These are phyloP conservation scores for Diceros bicornis DNA, from an alignment of 2,797 vertebrate genomes.

Conservation along the genomic window DNA sequence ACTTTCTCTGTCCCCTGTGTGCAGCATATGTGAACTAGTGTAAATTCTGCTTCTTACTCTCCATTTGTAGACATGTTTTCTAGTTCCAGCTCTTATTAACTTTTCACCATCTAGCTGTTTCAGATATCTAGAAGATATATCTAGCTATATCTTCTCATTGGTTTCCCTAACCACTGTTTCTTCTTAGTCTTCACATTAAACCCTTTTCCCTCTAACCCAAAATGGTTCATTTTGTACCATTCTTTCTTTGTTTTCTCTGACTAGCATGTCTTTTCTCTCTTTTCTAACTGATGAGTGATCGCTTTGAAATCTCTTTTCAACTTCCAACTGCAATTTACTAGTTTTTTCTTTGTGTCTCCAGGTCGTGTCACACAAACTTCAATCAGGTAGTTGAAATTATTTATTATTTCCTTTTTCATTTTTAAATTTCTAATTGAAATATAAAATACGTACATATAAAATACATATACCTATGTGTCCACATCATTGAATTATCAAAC, in stretches of 20 bases:
- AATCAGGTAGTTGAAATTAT: neutral
- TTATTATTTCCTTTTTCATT: neutral
- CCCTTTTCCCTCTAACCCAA: neutral
- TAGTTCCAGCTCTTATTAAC: neutral
- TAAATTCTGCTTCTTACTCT: neutral
- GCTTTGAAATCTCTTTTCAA: conserved; percentile 8
- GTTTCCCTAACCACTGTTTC: neutral
- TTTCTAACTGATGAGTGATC: neutral
- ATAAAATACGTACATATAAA: neutral
- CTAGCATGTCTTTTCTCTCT: neutral
- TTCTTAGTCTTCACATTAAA: neutral
- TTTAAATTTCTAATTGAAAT: neutral
- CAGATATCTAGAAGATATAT: neutral
- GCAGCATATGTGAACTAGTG: neutral
- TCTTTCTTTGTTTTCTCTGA: neutral
- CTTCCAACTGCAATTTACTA: neutral
- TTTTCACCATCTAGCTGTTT: neutral
- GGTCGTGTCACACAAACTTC: neutral
- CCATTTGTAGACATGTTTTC: neutral
- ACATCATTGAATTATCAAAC: neutral
- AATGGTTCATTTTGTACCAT: neutral
- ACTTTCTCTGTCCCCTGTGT: neutral
- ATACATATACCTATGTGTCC: neutral
- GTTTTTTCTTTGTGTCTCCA: neutral
- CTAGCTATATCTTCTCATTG: neutral